Evolutionary conservation across 2,113 vertebrate genomes (phyloP), one percentile per base, ranked within the genome.

Genomic region (Oceanodroma tethys): DNA sequence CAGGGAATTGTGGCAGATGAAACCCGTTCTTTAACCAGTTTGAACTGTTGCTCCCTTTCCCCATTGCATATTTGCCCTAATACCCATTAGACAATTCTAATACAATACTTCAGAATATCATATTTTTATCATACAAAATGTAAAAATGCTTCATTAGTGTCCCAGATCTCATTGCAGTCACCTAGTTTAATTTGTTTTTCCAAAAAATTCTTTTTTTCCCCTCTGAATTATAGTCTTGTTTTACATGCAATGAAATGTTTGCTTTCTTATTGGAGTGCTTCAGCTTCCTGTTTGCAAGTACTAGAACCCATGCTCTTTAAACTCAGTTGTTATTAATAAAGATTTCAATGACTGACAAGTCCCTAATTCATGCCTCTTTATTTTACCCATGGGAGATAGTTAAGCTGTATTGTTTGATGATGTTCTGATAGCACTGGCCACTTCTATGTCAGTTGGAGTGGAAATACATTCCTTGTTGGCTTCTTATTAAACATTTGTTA

Each of bases 361-460:
- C 92, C 95, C 93, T 94, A 88, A 91, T 97, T 95, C 78, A 86
- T 95, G 75, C 79, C 93, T 95, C 89, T 97, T 94, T 93, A 95
- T 97, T 94, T 95, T 68, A 62, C 96, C 85, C 91, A 53, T 50
- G 94, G 93, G 93, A 95, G 79, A 86, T 14, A 82, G 84, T 91
- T 97, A 47, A 95, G 93, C 93, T 93, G 86, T 58, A 58, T 81
- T 94, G 87, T 92, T 97, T 96, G 89, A 83, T 93, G 85, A 95
- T 90, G 81, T 65, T 95, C 83, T 88, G 91, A 95, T 95, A 96
- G 47, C 75, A 59, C 75, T 81, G 87, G 63, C 88, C 81, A 90
- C 85, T 97, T 95, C 67, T 91, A 13, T 93, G 83, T 92, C 89
- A 65, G 56, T 1, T 93, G 83, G 63, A 94, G 84, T 76, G 81